These are phyloP conservation scores for Drosophila mimica DNA, from an alignment of 2,888 invertebrate species.

Conservation along the genomic window DNA sequence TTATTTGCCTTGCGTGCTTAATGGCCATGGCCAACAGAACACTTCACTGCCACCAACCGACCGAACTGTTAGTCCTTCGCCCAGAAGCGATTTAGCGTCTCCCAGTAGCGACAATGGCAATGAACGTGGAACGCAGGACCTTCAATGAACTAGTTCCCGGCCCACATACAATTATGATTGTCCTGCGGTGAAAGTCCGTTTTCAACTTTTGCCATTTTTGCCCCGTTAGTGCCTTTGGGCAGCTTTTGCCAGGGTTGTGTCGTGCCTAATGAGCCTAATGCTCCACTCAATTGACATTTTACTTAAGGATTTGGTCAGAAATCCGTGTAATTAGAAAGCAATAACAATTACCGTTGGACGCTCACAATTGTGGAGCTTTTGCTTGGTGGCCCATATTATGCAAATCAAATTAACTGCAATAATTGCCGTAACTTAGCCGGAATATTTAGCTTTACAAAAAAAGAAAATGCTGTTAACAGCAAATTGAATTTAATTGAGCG, in stretches of 20 bases:
- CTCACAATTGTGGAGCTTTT: constrained; percentile 23
- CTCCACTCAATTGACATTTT: constrained; percentile 76
- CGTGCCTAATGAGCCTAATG: constrained; percentile 67
- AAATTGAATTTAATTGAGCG: constrained; percentile 33
- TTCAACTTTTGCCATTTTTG: constrained; percentile 27
- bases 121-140: constrained; percentile 31
- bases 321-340: constrained; percentile 77
- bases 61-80: constrained; percentile 13
- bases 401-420: constrained; percentile 60
- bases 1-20: constrained; percentile 80
- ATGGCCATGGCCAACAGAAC: constrained; percentile 58
- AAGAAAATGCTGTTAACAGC: constrained; percentile 11
- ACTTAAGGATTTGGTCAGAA: constrained; percentile 70
- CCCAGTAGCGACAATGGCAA: constrained; percentile 55
- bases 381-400: constrained; percentile 17
- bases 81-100: constrained; percentile 53
- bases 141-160: constrained; percentile 52
- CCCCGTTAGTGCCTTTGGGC: constrained; percentile 7
- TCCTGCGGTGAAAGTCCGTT: constrained; percentile 40
- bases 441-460: constrained; percentile 15
- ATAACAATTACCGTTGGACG: constrained; percentile 72
- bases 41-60: constrained; percentile 8
- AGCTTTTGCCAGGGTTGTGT: constrained; percentile 19
- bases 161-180: constrained; percentile 46
- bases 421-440: constrained; percentile 50